Base-by-base conservation (phyloP, 2,888 invertebrate species). In the Eudasyphora cyanicolor region DNA sequence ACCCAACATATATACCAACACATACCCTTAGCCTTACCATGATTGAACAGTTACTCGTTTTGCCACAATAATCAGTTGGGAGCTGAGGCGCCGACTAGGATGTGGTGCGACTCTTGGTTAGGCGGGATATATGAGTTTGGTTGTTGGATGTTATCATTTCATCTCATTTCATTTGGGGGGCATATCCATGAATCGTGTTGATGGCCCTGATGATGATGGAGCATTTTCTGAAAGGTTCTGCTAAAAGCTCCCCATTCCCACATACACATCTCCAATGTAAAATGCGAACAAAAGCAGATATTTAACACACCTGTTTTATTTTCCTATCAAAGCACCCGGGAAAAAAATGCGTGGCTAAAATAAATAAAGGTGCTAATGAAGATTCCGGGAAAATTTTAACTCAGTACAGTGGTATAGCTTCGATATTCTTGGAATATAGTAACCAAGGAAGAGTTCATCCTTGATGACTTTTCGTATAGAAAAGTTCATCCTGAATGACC, bases 291-390 rank as follows among this genome's bases (percentile, higher is more conserved):
- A 57, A 45, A 54, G 35, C 64, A 27, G 75, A 29, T 29, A 76
- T 79, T 71, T 76, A 78, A 38, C 76, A 76, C 76, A 82, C 76
- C 79, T 79, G 82, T 67, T 70, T 69, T 51, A 75, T 54, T 42
- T 64, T 73, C 45, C 64, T 27, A 42, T 42, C 38, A 12, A 42
- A 54, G 35, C 29, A 29, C 21, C 35, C 49, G 17, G 12, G 21
- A 64, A 38, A 38, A 21, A 38, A 38, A 64, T 35, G 35, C 38
- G 38, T 38, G 64, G 32, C 35, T 67, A 67, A 67, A 67, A 38
- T 67, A 42, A 67, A 67, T 35, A 67, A 67, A 67, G 42, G 10
- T 67, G 38, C 21, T 67, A 67, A 67, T 67, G 67, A 67, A 67
- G 67, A 42, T 19, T 38, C 27, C n/a, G 2, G n/a, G 14, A 32